These are phyloP conservation scores for Polyploca ridens DNA, from an alignment of 2,888 invertebrate species.

Conservation along the genomic window DNA sequence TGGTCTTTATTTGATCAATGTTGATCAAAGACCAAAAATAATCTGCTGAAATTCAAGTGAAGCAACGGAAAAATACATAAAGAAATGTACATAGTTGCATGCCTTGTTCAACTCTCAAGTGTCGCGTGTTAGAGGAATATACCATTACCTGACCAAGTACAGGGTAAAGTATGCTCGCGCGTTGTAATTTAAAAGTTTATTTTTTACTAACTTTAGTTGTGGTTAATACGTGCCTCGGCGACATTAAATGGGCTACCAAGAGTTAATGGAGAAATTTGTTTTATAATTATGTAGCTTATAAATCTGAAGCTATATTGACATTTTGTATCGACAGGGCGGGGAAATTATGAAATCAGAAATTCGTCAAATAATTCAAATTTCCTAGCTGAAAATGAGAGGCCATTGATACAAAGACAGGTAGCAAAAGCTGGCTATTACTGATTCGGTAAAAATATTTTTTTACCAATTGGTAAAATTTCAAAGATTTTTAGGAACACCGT, in stretches of 20 bases:
- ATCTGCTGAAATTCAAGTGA: background rate
- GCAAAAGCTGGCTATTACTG: no score
- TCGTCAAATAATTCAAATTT: no score
- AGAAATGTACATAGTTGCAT: conserved; percentile 32
- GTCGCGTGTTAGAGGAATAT: conserved; percentile 38
- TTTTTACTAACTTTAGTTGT: conserved; percentile 2
- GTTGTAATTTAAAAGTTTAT: conserved; percentile 19
- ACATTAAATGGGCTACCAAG: background rate
- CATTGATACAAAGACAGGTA: no score
- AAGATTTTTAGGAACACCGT: no score
- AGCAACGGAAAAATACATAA: background rate
- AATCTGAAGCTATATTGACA: no score
- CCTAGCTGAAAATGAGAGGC: no score
- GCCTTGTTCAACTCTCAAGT: conserved; percentile 19
- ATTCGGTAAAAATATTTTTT: no score
- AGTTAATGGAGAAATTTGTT: background rate
- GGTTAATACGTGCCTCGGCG: background rate
- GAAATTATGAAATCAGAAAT: no score
- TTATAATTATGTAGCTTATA: background rate
- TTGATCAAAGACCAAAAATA: no score
- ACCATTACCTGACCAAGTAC: conserved; percentile 38
- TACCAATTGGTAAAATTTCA: no score
- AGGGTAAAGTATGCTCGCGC: conserved; percentile 17
- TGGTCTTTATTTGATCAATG: no score
- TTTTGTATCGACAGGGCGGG: no score